Conservation (phyloP, 2,888 invertebrate species). For the Xanthorhoe designata region DNA sequence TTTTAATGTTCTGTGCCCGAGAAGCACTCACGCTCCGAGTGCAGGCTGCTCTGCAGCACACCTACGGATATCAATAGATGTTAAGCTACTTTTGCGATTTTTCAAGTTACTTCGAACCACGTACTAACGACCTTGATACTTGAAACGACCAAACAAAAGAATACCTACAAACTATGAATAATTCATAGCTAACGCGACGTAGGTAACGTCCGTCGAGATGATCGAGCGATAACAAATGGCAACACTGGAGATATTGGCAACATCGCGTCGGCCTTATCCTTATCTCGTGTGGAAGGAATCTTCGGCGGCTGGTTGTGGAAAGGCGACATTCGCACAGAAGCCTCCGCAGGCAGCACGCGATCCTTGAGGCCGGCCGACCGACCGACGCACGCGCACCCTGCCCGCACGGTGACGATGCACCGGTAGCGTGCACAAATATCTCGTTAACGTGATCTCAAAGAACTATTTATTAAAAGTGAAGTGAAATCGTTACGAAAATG, state of each 20-base stretch:
- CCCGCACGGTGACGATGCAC: conserved; percentile 77
- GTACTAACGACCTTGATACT: conserved; percentile 23
- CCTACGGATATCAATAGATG: no score
- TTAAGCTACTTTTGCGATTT: background rate
- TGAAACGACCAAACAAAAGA: conserved; percentile 24
- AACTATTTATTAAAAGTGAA: conserved; percentile 72
- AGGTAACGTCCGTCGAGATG: conserved; percentile 46
- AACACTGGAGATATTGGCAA: conserved; percentile 40
- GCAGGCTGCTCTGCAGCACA: no score
- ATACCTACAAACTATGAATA: conserved; percentile 17
- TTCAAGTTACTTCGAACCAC: background rate
- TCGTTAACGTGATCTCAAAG: conserved; percentile 73
- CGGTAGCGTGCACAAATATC: conserved; percentile 66
- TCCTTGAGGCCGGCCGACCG: conserved; percentile 66
- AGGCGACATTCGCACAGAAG: conserved; percentile 80
- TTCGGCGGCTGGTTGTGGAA: conserved; percentile 65
- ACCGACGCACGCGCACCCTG: conserved; percentile 59
- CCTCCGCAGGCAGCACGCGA: conserved; percentile 80
- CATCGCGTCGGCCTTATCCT: conserved; percentile 69
- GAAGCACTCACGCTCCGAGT: no score
- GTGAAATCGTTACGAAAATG: conserved; percentile 73
- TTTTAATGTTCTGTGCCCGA: no score
- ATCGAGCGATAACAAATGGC: conserved; percentile 70
- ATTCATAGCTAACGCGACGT: conserved; percentile 28
- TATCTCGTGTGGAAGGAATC: conserved; percentile 80